phyloP scores from a whole-genome alignment of 2,113 vertebrate species.

The Sinosuthora webbiana region DNA sequence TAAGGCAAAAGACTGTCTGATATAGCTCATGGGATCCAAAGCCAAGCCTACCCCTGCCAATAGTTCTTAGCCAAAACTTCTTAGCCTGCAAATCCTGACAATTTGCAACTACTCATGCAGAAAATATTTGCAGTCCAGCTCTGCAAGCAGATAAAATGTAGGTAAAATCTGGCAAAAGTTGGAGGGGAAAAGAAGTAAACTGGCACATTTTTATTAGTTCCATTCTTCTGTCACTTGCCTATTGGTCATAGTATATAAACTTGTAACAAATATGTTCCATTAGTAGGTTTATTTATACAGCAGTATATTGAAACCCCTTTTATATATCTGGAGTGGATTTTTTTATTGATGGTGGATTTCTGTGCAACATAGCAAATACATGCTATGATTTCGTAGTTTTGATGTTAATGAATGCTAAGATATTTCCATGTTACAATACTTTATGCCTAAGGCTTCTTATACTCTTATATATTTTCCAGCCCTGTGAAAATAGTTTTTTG shows the following conservation, averaged over 20 bases:
- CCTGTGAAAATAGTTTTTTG: neutral
- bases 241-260: neutral
- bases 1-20: neutral
- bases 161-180: neutral
- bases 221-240: neutral
- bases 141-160: neutral
- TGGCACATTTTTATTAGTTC: neutral
- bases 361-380: conserved; percentile 40
- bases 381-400: neutral
- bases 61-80: neutral
- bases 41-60: neutral
- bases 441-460: neutral
- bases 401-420: conserved; percentile 8
- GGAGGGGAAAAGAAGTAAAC: neutral
- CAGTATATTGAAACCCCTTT: neutral
- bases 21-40: neutral
- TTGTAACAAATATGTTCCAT: neutral
- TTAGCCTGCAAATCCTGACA: neutral
- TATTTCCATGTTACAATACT: conserved; percentile 21
- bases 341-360: neutral
- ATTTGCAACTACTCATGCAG: neutral
- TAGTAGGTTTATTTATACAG: neutral
- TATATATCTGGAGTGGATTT: neutral
- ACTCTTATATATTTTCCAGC: neutral
- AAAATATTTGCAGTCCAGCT: neutral